Percentiles rank a stretch among this genome's conserved stretches.
Evolutionary conservation across 2,888 invertebrate genomes (phyloP).

Genomic region (Ellobium chinense): DNA sequence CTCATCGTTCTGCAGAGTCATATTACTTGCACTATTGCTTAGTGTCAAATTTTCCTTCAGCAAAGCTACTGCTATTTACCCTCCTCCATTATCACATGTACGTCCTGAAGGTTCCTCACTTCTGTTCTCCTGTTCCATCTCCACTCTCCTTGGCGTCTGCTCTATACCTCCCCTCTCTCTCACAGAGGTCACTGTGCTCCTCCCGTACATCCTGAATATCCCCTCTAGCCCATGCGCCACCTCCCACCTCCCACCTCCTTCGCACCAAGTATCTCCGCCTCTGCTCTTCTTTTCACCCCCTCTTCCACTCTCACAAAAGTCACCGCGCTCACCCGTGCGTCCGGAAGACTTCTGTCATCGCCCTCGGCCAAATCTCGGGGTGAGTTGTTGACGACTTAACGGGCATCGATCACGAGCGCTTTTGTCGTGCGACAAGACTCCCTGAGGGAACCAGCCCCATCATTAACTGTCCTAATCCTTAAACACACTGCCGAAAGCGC

Average conservation of each 20-base stretch:
- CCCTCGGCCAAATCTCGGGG: not conserved
- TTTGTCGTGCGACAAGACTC: not conserved
- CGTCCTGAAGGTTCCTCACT: no score
- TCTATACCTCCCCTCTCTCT: no score
- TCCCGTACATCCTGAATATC: no score
- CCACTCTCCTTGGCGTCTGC: no score
- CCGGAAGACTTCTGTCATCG: not conserved
- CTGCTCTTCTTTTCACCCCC: not conserved
- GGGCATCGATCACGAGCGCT: not conserved
- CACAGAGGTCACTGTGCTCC: no score
- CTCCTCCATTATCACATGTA: no score
- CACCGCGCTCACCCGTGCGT: not conserved
- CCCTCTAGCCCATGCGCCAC: no score
- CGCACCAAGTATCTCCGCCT: not conserved
- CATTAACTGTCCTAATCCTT: conserved; percentile 1
- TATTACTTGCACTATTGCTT: no score
- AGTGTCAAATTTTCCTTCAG: no score
- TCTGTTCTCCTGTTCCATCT: no score
- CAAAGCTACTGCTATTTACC: no score
- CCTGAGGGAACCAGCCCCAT: not conserved
- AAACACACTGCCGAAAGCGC: not conserved
- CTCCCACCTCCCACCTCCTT: not conserved
- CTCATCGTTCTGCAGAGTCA: no score
- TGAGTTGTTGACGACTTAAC: not conserved
- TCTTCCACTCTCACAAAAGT: not conserved